Evolutionary conservation across 2,888 invertebrate genomes (phyloP), one percentile per base, ranked within the genome.

Genomic region (Athalia circularis): DNA sequence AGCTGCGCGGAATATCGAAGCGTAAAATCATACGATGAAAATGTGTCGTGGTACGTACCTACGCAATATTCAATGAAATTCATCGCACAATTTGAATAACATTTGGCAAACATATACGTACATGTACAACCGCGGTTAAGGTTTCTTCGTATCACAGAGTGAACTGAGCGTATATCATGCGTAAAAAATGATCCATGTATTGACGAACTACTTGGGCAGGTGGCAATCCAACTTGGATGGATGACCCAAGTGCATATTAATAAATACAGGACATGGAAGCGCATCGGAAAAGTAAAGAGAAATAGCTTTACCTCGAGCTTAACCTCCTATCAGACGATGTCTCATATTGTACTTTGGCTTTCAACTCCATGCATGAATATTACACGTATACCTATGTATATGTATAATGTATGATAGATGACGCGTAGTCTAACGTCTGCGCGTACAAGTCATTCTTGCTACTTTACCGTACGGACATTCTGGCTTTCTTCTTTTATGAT

Each of bases 401-500:
- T 57, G 13, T 57, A 47, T 59, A 45, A 72, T 43, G 52, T 47
- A 52, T 29, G 45, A 54, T 29, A 13, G 43, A 54, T 52, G 50
- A 9, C 9, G 29, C 57, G 29, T 29, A 29, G 29, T 29, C 29
- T 29, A 29, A 29, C n/a, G 47, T 72, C 72, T 13, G 43, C 72
- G 57, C 59, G 45, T 72, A 47, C 47, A n/a, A 59, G 5, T 6
- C 6, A n/a, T 5, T 4, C 59, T 47, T 4, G 15, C 59, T 59
- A 45, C 47, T 59, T 8, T 15, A 43, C 47, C 8, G 15, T 45
- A 8, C 47, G 8, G 29, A 29, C 29, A 29, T 29, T 29, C 72
- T 7, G 57, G 72, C 72, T 72, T 72, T 72, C 72, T 72, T 72
- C 57, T 72, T 72, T 59, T 45, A 57, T 47, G 59, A 72, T 72